These are phyloP conservation scores for Trichacis sp. DNA, from an alignment of 2,888 invertebrate genomes.

Conservation along the genomic window DNA sequence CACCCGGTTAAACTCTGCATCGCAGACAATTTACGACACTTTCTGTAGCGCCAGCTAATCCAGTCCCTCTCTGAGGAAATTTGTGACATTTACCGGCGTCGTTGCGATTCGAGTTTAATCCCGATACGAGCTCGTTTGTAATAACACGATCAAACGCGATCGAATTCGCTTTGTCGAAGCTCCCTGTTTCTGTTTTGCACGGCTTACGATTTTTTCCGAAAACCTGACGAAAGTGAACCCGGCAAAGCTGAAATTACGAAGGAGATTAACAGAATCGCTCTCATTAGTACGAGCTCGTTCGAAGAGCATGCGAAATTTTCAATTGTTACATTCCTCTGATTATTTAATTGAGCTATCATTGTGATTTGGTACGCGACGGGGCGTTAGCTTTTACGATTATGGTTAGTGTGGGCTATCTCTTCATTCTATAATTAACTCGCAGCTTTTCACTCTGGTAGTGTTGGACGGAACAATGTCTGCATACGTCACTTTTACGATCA, in stretches of 20 bases:
- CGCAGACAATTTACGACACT: conserved; percentile 56
- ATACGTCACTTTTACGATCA: not conserved
- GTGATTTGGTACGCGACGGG: conserved; percentile 17
- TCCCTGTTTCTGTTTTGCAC: too few relatives aligned
- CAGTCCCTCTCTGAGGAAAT: conserved; percentile 44
- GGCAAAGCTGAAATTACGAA: too few relatives aligned
- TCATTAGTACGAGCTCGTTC: not conserved
- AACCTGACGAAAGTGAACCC: too few relatives aligned
- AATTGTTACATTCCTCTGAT: conserved; percentile 7
- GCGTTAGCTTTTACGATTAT: conserved; percentile 26
- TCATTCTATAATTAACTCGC: conserved; percentile 27
- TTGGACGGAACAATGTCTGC: not conserved
- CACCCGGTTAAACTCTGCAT: conserved; percentile 32
- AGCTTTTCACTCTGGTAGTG: conserved; percentile 15
- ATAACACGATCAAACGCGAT: conserved; percentile 14
- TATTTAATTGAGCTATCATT: conserved; percentile 20
- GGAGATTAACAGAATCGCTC: too few relatives aligned
- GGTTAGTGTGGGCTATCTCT: conserved; percentile 22
- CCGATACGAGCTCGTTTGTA: conserved; percentile 13
- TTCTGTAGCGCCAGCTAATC: conserved; percentile 51
- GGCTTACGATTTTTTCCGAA: too few relatives aligned
- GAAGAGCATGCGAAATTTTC: not conserved
- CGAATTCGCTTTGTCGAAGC: too few relatives aligned
- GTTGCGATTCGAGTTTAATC: conserved; percentile 47
- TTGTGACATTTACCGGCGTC: conserved; percentile 46